A percentile compares a stretch with the other conserved stretches of the same genome.
phyloP scores from a whole-genome alignment of 2,113 vertebrate genomes.

The Nothobranchius kuhntae region DNA sequence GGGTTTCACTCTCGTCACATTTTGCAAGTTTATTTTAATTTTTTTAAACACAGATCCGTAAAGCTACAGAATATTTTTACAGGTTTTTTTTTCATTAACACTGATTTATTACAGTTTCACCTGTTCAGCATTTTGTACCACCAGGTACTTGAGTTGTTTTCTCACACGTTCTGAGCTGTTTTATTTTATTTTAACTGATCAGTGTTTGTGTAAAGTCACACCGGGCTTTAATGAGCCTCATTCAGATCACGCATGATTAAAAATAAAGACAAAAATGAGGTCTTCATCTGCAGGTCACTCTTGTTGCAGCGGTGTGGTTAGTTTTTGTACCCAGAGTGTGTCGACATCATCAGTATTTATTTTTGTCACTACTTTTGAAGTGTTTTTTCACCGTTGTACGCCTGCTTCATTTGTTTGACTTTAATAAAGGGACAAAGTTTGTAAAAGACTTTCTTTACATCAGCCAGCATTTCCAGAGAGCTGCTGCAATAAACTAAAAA shows the following conservation, averaged over 20 bases:
- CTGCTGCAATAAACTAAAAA: not conserved
- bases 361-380: constrained; percentile 53
- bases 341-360: constrained; percentile 34
- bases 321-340: constrained; percentile 37
- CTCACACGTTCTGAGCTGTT: not conserved
- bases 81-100: constrained; percentile 43
- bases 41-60: not conserved
- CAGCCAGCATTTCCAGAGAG: not conserved
- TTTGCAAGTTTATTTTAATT: constrained; percentile 49
- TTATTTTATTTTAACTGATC: no score
- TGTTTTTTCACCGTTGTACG: constrained; percentile 43
- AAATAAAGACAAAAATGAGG: not conserved
- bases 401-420: constrained; percentile 57
- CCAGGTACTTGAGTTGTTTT: constrained; percentile 7
- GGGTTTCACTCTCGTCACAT: constrained; percentile 10
- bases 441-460: constrained; percentile 7
- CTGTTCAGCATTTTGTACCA: not conserved
- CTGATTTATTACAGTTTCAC: constrained; percentile 16
- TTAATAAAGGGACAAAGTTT: constrained; percentile 62
- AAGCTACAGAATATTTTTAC: constrained; percentile 12
- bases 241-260: constrained; percentile 8
- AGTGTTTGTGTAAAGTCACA: not conserved
- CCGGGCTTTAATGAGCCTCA: not conserved
- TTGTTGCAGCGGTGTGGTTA: constrained; percentile 5
- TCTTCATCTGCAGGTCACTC: not conserved